These are phyloP conservation scores for Drosophila tani DNA, from an alignment of 1,140 invertebrate genomes.

Conservation along the genomic window DNA sequence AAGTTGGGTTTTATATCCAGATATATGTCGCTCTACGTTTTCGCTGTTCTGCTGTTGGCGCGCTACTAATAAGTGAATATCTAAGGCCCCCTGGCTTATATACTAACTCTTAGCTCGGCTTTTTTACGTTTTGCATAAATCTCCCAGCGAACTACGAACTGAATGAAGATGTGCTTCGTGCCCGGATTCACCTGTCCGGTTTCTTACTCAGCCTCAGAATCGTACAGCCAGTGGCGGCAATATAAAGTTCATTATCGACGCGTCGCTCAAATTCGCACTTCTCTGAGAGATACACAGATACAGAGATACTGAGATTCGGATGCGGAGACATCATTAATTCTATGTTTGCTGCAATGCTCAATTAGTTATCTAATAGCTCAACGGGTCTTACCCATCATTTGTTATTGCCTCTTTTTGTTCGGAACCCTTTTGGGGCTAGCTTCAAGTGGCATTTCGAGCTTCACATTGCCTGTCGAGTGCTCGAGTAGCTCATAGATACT, in stretches of 20 bases:
- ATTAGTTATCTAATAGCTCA: conserved; percentile 80
- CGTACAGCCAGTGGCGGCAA: conserved; percentile 33
- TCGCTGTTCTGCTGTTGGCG: conserved; percentile 43
- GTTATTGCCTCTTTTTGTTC: conserved; percentile 31
- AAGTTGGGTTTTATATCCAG: conserved; percentile 27
- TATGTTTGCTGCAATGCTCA: conserved; percentile 63
- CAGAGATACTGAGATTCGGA: neutral
- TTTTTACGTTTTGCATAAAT: conserved; percentile 76
- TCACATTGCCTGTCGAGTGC: conserved; percentile 60
- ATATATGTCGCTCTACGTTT: conserved; percentile 43
- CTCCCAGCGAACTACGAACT: conserved; percentile 40
- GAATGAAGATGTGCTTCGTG: conserved; percentile 73
- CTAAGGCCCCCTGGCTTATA: conserved; percentile 56
- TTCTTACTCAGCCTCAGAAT: conserved; percentile 72
- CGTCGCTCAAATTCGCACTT: conserved; percentile 75
- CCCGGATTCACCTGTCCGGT: conserved; percentile 69
- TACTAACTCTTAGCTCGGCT: conserved; percentile 62
- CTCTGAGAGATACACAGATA: conserved; percentile 28
- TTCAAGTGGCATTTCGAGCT: conserved; percentile 66
- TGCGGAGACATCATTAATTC: conserved; percentile 67
- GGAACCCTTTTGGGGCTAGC: conserved; percentile 34
- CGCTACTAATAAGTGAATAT: conserved; percentile 71
- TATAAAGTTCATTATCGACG: conserved; percentile 73
- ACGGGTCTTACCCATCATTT: conserved; percentile 32
- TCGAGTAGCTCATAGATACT: conserved; percentile 52